Evolutionary conservation across 2,113 vertebrate genomes (phyloP), one percentile per base, ranked within the genome.

Genomic region (Entelurus aequoreus): DNA sequence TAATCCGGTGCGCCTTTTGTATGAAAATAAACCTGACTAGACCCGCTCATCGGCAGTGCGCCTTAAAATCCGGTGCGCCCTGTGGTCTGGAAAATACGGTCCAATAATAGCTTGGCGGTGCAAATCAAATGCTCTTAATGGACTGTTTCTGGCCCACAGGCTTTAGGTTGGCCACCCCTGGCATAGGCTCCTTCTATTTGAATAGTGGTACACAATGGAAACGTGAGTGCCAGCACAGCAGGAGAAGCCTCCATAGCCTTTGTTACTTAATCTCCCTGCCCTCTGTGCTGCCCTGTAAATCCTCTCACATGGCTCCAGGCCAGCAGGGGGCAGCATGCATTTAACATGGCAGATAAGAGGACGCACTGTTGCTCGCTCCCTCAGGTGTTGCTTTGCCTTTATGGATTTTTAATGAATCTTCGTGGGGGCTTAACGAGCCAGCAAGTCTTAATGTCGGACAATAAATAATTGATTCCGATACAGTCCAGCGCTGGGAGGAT

Each of bases 391-490:
- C 21, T 58, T 55, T 71, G 72, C 55, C 73, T 79, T 84, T 69
- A 77, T 80, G 65, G 37, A 49, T 82, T 81, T 86, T 87, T 84
- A 82, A 82, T 83, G 80, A 84, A 78, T 82, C 66, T 81, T 77
- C 57, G 69, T 51, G 35, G 68, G 47, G 69, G 51, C 58, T 82
- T 81, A 86, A 86, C 63, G 60, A 82, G 72, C 71, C 78, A 57
- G 76, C 76, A 77, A 55, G 67, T 80, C 65, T 63, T 73, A 73
- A 72, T 76, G 62, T 80, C 67, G 69, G 56, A 65, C 68, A 80
- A 72, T 83, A 85, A 84, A 88, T 83, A 74, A 83, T 76, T 80
- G 78, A 83, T 82, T 73, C 38, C 11, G 63, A 78, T 75, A 69
- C 68, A 76, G 58, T 65, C 12, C 62, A 69, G 66, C 40, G 9